Conservation (phyloP, 2,888 invertebrate genomes). For the Harpalus rufipes region DNA sequence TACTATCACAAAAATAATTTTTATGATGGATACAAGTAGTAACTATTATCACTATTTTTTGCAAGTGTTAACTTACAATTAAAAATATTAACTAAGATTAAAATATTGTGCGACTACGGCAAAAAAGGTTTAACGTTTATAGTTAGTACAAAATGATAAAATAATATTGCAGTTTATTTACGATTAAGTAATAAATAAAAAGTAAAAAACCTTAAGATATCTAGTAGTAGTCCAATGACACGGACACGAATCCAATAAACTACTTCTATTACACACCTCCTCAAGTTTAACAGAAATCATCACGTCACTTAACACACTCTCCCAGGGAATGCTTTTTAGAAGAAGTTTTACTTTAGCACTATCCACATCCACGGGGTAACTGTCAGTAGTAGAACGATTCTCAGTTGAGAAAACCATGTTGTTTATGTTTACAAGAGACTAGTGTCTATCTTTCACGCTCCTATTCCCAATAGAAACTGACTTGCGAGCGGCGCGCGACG, state of each 20-base stretch:
- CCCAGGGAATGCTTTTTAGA: conserved; percentile 60
- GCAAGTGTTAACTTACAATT: no score
- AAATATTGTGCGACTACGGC: no score
- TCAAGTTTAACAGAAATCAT: conserved; percentile 58
- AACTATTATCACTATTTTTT: no score
- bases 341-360: conserved; percentile 53
- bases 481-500: conserved; percentile 36
- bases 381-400: conserved; percentile 46
- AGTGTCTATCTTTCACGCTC: conserved; percentile 47
- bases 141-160: neutral
- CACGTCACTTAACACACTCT: conserved; percentile 60
- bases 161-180: conserved; percentile 25
- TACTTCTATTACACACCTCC: conserved; percentile 38
- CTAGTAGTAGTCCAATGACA: neutral
- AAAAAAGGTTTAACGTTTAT: no score
- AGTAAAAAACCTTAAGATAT: conserved; percentile 1
- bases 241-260: neutral
- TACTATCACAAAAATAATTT: no score
- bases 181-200: conserved; percentile 1
- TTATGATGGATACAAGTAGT: no score
- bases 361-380: conserved; percentile 56
- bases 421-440: conserved; percentile 44
- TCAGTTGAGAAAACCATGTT: conserved; percentile 62
- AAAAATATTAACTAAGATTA: no score
- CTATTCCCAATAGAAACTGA: conserved; percentile 56